phyloP scores from a whole-genome alignment of 2,888 invertebrate genomes.

The Acholoe squamosa region DNA sequence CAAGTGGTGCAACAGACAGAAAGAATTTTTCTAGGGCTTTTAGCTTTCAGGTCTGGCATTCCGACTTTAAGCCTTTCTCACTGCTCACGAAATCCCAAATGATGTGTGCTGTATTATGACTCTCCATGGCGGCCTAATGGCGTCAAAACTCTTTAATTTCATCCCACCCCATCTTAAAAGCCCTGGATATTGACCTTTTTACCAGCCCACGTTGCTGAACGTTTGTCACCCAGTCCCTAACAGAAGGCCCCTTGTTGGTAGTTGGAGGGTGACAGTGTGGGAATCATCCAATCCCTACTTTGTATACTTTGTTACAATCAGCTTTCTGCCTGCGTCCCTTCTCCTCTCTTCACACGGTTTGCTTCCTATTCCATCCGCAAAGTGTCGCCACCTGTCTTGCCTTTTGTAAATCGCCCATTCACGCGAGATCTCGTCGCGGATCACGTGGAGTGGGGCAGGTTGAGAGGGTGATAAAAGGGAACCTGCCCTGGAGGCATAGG shows the following conservation, averaged over 20 bases:
- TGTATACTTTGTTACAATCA: conserved; percentile 20
- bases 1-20: too few species aligned
- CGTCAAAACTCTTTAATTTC: conserved; percentile 20
- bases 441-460: conserved; percentile 5
- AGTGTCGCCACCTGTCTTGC: conserved; percentile 33
- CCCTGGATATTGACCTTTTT: conserved; percentile 27
- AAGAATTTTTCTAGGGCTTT: too few species aligned
- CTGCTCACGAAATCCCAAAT: too few species aligned
- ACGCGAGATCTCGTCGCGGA: conserved; percentile 28
- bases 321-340: conserved; percentile 2
- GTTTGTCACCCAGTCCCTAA: conserved; percentile 7
- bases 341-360: neutral
- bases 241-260: conserved; percentile 24
- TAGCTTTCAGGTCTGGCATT: too few species aligned
- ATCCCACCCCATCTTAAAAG: neutral
- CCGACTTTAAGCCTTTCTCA: neutral
- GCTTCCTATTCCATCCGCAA: neutral
- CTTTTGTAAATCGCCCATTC: conserved; percentile 6
- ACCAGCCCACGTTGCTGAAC: neutral
- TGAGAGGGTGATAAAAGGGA: conserved; percentile 26
- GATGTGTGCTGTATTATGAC: neutral
- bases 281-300: neutral
- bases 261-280: neutral
- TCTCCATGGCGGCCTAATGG: neutral
- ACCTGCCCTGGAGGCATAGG: conserved; percentile 43